These are phyloP conservation scores for Selene dorsalis DNA, from an alignment of 2,797 vertebrate genomes.

Conservation along the genomic window DNA sequence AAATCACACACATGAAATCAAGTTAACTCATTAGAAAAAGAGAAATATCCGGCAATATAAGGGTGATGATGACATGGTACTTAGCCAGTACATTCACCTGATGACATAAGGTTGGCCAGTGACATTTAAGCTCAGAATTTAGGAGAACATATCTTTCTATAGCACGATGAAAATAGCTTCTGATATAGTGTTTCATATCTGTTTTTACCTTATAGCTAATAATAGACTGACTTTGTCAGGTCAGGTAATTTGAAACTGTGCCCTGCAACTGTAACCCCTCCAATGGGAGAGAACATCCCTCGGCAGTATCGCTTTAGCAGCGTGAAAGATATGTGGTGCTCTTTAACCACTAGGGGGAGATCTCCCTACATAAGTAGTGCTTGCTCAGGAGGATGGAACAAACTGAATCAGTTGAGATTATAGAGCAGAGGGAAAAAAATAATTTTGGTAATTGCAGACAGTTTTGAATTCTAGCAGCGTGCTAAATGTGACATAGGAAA, in stretches of 20 bases:
- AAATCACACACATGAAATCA: constrained; percentile 1
- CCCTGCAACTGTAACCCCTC: constrained; percentile 68
- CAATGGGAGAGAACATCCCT: constrained; percentile 58
- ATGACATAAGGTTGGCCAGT: constrained; percentile 49
- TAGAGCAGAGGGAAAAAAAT: not conserved
- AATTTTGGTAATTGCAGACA: not conserved
- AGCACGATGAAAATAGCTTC: constrained; percentile 64
- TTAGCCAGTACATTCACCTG: constrained; percentile 29
- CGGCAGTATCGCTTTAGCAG: constrained; percentile 56
- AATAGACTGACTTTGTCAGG: constrained; percentile 72
- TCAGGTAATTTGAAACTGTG: constrained; percentile 74
- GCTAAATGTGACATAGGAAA: constrained; percentile 9
- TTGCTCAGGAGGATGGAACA: constrained; percentile 1
- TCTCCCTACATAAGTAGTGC: constrained; percentile 76
- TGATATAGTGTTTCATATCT: constrained; percentile 71
- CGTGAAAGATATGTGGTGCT: constrained; percentile 34
- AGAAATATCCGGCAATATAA: not conserved
- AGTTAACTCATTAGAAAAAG: constrained; percentile 21
- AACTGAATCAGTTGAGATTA: constrained; percentile 24
- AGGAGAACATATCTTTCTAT: constrained; percentile 63
- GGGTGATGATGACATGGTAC: constrained; percentile 15
- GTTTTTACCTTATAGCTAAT: constrained; percentile 77
- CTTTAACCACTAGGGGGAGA: constrained; percentile 84
- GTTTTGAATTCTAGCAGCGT: constrained; percentile 9
- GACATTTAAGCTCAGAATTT: constrained; percentile 62